phyloP scores from a whole-genome alignment of 2,797 vertebrate species.

The Sebastes melanostomus region DNA sequence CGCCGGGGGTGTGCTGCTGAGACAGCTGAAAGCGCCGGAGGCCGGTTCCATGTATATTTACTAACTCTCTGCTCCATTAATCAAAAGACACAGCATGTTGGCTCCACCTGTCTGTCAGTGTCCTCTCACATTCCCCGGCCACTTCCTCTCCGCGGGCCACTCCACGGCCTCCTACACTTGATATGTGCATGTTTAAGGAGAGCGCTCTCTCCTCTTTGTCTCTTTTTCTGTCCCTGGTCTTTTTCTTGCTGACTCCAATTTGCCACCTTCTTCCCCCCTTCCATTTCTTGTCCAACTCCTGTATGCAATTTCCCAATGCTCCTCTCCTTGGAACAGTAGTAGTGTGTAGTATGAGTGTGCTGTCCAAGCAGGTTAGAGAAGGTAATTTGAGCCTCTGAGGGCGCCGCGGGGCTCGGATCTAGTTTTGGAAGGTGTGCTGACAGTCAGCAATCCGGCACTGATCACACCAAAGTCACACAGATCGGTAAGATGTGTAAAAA shows the following conservation, averaged over 20 bases:
- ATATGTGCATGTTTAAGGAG: constrained; percentile 77
- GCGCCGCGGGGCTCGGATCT: constrained; percentile 59
- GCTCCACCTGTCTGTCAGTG: constrained; percentile 79
- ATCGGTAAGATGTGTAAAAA: constrained; percentile 76
- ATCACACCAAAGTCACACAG: constrained; percentile 73
- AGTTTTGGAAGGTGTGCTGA: constrained; percentile 76
- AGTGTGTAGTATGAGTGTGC: constrained; percentile 55
- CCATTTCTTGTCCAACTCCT: constrained; percentile 31
- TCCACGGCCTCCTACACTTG: constrained; percentile 53
- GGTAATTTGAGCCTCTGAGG: constrained; percentile 77
- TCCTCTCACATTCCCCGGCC: constrained; percentile 67
- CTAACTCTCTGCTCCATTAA: constrained; percentile 78
- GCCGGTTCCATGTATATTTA: constrained; percentile 84
- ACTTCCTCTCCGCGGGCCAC: constrained; percentile 68
- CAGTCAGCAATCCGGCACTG: constrained; percentile 75
- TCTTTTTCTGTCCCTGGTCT: constrained; percentile 51
- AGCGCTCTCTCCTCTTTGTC: constrained; percentile 31
- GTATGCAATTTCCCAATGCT: constrained; percentile 37
- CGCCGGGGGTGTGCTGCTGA: constrained; percentile 75
- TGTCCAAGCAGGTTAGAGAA: constrained; percentile 67
- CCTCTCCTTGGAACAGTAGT: constrained; percentile 22
- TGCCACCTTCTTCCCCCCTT: constrained; percentile 36
- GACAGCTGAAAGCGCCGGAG: constrained; percentile 75
- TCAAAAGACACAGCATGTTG: constrained; percentile 74
- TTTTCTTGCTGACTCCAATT: constrained; percentile 71